These are phyloP conservation scores for Meandrusa payeni DNA, from an alignment of 2,888 invertebrate genomes.

Conservation along the genomic window DNA sequence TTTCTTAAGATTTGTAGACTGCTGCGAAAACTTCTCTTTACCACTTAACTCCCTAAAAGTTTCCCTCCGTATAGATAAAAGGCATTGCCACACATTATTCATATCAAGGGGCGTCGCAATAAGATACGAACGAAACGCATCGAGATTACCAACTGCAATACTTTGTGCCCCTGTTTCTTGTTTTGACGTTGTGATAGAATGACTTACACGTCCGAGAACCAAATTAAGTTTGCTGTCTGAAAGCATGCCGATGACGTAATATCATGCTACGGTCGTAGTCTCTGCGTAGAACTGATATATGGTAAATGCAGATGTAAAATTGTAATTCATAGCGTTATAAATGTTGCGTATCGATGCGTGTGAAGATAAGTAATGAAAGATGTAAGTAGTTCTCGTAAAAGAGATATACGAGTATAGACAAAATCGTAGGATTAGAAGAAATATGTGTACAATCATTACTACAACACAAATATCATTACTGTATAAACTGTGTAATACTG, in stretches of 20 bases:
- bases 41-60: slow-evolving; percentile 45
- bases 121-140: slow-evolving; percentile 79
- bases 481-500: too few species aligned
- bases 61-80: slow-evolving; percentile 65
- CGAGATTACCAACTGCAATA: slow-evolving; percentile 78
- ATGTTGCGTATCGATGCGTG: slow-evolving; percentile 78
- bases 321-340: slow-evolving; percentile 63
- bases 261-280: too few species aligned
- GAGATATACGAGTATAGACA: too few species aligned
- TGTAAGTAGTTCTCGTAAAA: slow-evolving; percentile 10
- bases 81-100: slow-evolving; percentile 78
- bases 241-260: not conserved
- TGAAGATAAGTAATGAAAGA: slow-evolving; percentile 76
- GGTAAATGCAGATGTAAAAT: slow-evolving; percentile 27
- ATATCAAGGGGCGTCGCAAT: slow-evolving; percentile 74
- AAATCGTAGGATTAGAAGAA: too few species aligned
- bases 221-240: slow-evolving; percentile 34
- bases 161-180: slow-evolving; percentile 72
- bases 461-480: too few species aligned
- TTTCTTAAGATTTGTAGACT: too few species aligned
- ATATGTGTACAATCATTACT: too few species aligned
- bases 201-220: slow-evolving; percentile 60
- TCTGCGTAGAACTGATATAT: slow-evolving; percentile 4
- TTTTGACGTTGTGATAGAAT: slow-evolving; percentile 73
- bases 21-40: too few species aligned